Evolutionary conservation across 2,888 invertebrate genomes (phyloP), one percentile per base, ranked within the genome.

Genomic region (Nephrotoma appendiculata): DNA sequence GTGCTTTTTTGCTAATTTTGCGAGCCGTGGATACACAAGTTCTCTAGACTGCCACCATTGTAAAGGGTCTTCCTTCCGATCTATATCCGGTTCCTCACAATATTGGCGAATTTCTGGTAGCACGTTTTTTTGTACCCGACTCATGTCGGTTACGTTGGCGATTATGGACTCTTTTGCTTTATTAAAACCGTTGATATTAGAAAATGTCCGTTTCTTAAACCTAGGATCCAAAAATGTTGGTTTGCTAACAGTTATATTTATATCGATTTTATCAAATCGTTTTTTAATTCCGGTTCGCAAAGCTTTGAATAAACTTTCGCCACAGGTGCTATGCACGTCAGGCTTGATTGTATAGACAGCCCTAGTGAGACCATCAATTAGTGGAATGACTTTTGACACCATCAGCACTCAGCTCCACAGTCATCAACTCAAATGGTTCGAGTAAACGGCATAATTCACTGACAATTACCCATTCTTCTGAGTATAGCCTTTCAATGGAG

Each of bases 191-290:
- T n/a, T n/a, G n/a, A n/a, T n/a, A n/a, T n/a, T n/a, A n/a, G n/a
- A n/a, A n/a, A n/a, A n/a, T n/a, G n/a, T n/a, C 88, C 7, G 86
- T 9, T 87, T 89, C 86, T 89, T 88, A 86, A 89, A 88, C 42
- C 89, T 87, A 41, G 88, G 88, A 52, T 89, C 89, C 9, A 89
- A 86, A 71, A 89, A 88, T 15, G 87, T 87, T 31, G 88, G 87
- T 87, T 88, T 88, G 5, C 88, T 83, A 52, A 83, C 11, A 19
- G 1, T 19, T 9, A 83, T 5, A 83, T 83, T 83, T 86, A 86
- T 86, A 86, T 88, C 83, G 85, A 87, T 41, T 87, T 88, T 85
- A 43, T 57, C 86, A 87, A 87, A n/a, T 87, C 85, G 48, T 7
- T 43, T n/a, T 86, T 43, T 41, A 84, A 85, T 19, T 19, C 19